phyloP scores from a whole-genome alignment of 2,113 vertebrate genomes.

The Cairina moschata region DNA sequence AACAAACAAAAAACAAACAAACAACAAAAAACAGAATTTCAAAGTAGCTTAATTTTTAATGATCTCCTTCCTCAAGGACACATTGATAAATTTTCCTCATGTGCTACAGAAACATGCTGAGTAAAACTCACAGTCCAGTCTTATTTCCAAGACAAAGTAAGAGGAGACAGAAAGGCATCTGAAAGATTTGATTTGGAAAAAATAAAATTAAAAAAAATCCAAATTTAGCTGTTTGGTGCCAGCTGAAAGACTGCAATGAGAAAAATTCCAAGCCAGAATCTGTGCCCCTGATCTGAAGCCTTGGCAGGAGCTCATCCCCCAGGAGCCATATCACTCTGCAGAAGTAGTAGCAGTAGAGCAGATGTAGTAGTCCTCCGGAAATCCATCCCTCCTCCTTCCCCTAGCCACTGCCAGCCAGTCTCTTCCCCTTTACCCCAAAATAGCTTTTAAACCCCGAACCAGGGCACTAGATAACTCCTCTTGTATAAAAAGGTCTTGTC shows the following conservation, averaged over 20 bases:
- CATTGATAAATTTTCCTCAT: not conserved
- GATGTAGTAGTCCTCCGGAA: not conserved
- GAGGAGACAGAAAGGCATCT: not conserved
- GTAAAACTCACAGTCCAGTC: not conserved
- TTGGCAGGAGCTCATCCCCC: not conserved
- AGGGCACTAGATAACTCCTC: not conserved
- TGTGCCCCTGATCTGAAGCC: not conserved
- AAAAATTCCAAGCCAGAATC: not conserved
- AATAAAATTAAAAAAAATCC: not conserved
- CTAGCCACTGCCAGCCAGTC: not conserved
- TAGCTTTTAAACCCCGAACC: not conserved
- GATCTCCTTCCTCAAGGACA: conserved; percentile 9
- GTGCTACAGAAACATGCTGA: not conserved
- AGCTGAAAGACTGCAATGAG: not conserved
- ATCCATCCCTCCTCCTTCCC: not conserved
- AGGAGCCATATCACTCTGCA: not conserved
- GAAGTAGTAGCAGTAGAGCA: not conserved
- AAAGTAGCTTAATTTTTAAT: not conserved
- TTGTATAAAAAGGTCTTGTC: not conserved
- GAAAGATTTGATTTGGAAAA: not conserved
- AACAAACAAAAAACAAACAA: not conserved
- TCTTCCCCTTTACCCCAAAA: not conserved
- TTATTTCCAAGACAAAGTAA: not conserved
- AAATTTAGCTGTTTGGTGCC: not conserved
- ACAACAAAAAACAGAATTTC: not conserved